These are phyloP conservation scores for Tetraodon nigroviridis DNA, from an alignment of 2,113 vertebrate genomes.

Conservation along the genomic window DNA sequence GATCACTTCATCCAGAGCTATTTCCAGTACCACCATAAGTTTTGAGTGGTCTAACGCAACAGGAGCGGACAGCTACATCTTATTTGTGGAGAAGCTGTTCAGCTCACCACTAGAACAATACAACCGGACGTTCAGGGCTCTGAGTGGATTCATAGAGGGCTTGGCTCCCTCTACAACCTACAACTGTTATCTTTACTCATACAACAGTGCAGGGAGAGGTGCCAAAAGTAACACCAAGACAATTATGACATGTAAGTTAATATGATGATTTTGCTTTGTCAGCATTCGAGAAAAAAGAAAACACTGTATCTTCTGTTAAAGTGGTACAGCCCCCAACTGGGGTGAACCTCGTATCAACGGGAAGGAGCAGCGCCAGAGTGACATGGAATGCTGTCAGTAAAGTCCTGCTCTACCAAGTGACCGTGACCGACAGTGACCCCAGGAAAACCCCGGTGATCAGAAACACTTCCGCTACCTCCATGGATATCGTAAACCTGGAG, in stretches of 20 bases:
- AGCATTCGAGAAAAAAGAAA: neutral
- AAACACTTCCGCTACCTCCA: constrained; percentile 29
- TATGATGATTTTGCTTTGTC: too few species aligned
- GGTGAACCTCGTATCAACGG: constrained; percentile 33
- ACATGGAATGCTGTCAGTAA: constrained; percentile 58
- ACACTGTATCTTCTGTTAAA: constrained; percentile 42
- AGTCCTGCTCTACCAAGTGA: constrained; percentile 71
- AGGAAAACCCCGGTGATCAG: constrained; percentile 9
- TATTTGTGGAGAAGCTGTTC: constrained; percentile 52
- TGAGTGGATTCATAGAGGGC: constrained; percentile 37
- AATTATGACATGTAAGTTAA: constrained; percentile 68
- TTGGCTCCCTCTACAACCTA: constrained; percentile 64
- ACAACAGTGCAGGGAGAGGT: constrained; percentile 68
- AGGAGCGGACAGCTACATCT: constrained; percentile 62
- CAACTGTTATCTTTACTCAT: constrained; percentile 62
- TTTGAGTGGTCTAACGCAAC: constrained; percentile 64
- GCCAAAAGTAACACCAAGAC: constrained; percentile 51
- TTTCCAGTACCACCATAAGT: constrained; percentile 67
- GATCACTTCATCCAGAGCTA: constrained; percentile 53
- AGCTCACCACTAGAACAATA: neutral
- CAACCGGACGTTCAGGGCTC: constrained; percentile 47
- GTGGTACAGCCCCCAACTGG: constrained; percentile 73
- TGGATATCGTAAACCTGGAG: constrained; percentile 60
- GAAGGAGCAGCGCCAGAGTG: constrained; percentile 44
- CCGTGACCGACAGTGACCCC: constrained; percentile 34